Percentiles rank a stretch among this genome's conserved stretches.
These are phyloP conservation scores for Epicauta chinensis DNA, from an alignment of 1,140 invertebrate genomes.

Conservation along the genomic window DNA sequence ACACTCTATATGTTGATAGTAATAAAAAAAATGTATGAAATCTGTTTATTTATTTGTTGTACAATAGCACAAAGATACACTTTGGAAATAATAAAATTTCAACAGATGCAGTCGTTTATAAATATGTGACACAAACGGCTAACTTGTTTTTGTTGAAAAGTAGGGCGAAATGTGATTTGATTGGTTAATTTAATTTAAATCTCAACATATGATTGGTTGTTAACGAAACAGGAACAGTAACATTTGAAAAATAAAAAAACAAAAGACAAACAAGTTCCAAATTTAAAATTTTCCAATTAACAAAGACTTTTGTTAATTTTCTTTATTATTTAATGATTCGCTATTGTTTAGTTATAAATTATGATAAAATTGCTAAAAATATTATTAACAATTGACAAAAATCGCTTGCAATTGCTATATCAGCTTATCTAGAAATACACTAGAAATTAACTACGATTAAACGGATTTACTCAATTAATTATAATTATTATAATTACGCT, in stretches of 20 bases:
- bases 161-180: slow-evolving; percentile 2
- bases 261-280: slow-evolving; percentile 11
- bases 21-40: not conserved
- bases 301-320: no score
- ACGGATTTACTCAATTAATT: no score
- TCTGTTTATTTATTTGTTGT: not conserved
- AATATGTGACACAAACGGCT: slow-evolving; percentile 20
- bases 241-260: no score
- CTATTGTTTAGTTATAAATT: no score
- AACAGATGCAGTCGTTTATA: slow-evolving; percentile 11
- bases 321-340: no score
- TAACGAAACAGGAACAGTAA: not conserved
- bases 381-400: no score
- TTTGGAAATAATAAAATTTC: slow-evolving; percentile 2
- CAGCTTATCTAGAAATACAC: no score
- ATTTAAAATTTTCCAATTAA: slow-evolving; percentile 13
- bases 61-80: slow-evolving; percentile 1
- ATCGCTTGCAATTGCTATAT: no score
- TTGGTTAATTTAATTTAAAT: slow-evolving; percentile 14
- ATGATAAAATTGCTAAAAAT: no score
- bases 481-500: no score
- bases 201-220: slow-evolving; percentile 2
- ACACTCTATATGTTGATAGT: no score
- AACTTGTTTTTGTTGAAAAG: not conserved
- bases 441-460: no score